phyloP scores from a whole-genome alignment of 2,113 vertebrate genomes.

The Rhinoderma darwinii region DNA sequence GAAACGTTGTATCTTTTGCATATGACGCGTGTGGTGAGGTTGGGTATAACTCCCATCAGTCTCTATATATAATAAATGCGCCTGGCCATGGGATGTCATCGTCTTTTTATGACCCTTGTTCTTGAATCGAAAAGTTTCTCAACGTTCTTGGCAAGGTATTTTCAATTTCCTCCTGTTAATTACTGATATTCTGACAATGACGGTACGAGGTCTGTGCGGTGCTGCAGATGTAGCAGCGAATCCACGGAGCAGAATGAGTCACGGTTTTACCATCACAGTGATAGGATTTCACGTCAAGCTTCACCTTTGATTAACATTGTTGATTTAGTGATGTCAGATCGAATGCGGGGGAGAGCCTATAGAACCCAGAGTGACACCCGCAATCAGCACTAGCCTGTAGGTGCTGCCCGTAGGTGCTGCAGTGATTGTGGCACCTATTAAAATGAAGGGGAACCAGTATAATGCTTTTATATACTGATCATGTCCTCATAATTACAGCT shows the following conservation, averaged over 20 bases:
- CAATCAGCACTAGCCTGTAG: background rate
- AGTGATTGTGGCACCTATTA: background rate
- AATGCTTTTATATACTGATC: background rate
- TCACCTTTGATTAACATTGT: too few relatives aligned
- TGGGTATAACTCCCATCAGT: conserved; percentile 2
- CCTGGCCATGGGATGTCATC: background rate
- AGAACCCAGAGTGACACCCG: background rate
- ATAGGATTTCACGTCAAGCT: background rate
- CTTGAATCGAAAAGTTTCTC: background rate
- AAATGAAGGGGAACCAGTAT: background rate
- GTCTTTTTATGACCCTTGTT: background rate
- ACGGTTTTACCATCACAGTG: background rate
- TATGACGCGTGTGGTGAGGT: background rate
- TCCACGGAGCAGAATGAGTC: background rate
- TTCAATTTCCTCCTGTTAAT: conserved; percentile 19
- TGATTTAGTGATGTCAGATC: too few relatives aligned
- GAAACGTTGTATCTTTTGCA: background rate
- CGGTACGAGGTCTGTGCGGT: background rate
- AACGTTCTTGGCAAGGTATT: background rate
- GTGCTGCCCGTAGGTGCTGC: too few relatives aligned
- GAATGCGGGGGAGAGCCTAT: too few relatives aligned
- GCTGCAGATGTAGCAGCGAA: background rate
- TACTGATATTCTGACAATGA: background rate
- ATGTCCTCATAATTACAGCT: background rate
- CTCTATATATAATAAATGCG: conserved; percentile 19